These are phyloP conservation scores for Xenopus borealis DNA, from an alignment of 2,113 vertebrate species.

Conservation along the genomic window DNA sequence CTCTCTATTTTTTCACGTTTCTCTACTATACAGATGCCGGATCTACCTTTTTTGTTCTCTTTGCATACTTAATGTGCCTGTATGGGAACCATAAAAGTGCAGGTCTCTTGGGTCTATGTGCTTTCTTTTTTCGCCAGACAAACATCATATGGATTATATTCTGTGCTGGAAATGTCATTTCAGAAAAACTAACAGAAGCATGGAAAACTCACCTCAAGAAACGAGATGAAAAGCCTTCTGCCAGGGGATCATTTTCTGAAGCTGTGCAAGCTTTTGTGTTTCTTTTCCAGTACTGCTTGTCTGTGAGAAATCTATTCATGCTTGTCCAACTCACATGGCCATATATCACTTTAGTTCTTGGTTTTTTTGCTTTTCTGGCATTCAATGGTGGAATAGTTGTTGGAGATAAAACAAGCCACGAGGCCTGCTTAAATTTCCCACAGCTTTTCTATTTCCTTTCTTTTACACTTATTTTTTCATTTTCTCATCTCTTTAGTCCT, in stretches of 20 bases:
- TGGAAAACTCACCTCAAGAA: conserved; percentile 85
- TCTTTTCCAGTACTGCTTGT: conserved; percentile 63
- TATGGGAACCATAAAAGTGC: conserved; percentile 88
- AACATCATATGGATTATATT: conserved; percentile 93
- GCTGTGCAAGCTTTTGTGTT: conserved; percentile 67
- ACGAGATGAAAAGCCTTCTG: conserved; percentile 72
- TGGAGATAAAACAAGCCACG: conserved; percentile 84
- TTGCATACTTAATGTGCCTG: conserved; percentile 92
- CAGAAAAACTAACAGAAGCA: conserved; percentile 77
- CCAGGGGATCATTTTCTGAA: conserved; percentile 63
- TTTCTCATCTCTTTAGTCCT: conserved; percentile 71
- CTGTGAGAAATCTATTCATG: conserved; percentile 59
- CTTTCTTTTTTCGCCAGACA: conserved; percentile 91
- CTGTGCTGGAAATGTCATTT: conserved; percentile 79
- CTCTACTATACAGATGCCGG: conserved; percentile 95
- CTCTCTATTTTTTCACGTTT: conserved; percentile 96
- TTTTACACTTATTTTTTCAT: conserved; percentile 82
- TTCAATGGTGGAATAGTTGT: conserved; percentile 87
- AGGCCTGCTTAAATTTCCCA: conserved; percentile 86
- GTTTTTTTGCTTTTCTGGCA: conserved; percentile 74
- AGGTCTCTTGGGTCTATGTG: conserved; percentile 82
- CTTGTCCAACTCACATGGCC: conserved; percentile 78
- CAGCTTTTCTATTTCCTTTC: conserved; percentile 92
- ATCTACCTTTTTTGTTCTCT: conserved; percentile 91
- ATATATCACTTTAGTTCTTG: conserved; percentile 62